Conservation (phyloP, 2,797 vertebrate genomes). For the Sebastes trivittatus region DNA sequence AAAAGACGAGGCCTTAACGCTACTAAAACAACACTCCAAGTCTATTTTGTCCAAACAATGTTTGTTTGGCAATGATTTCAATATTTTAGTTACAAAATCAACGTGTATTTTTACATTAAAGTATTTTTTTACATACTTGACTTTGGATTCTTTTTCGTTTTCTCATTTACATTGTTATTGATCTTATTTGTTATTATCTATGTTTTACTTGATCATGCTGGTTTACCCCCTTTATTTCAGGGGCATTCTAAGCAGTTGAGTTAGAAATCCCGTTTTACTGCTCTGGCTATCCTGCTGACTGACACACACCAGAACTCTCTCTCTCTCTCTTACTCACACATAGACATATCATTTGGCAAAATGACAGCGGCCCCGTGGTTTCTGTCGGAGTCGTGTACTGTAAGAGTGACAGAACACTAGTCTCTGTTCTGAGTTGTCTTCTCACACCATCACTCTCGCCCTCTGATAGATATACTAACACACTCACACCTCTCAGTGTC, state of each 20-base stretch:
- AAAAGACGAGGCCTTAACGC: no score
- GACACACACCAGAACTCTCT: background rate
- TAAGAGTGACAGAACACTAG: conserved; percentile 15
- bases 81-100: no score
- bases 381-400: conserved; percentile 5
- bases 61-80: no score
- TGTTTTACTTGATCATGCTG: no score
- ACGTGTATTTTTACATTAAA: no score
- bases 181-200: no score
- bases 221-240: background rate
- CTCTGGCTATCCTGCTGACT: background rate
- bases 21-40: no score
- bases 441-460: background rate
- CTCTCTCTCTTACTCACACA: background rate
- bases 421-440: background rate
- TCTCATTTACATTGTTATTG: no score
- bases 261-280: background rate
- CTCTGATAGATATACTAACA: background rate
- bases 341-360: background rate
- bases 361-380: conserved; percentile 6
- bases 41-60: no score
- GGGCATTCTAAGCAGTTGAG: background rate
- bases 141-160: no score
- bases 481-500: background rate
- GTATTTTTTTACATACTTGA: no score